Base-by-base conservation (phyloP, 2,113 vertebrate species). In the Macquaria australasica region DNA sequence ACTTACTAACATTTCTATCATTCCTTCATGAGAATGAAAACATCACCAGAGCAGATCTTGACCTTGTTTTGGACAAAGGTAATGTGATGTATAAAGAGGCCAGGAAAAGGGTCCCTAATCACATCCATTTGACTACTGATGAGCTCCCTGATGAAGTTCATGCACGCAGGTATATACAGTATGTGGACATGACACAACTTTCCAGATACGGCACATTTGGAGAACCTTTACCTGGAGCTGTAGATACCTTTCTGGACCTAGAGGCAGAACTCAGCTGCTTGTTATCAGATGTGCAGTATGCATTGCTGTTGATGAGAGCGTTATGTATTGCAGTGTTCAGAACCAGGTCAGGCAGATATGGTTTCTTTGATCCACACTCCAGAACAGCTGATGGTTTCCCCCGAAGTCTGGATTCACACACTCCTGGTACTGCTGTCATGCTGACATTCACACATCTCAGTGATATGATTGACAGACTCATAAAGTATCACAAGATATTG, bases 21-120 rank as follows among this genome's bases (percentile, higher is more conserved):
- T 80, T 80, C 43, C 56, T 72, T 9, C 43, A 72, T 16, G 68
- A 63, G 34, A 63, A 62, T 80, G 67, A 50, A 62, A 51, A 50
- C 1, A 4, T 80, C 28, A 63, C 56, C 34, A 20, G 21, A 34
- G 68, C 43, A 51, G 43, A 71, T 23, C 56, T 53, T 5, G 41
- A 51, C 31, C 41, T 18, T 60, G 77, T 80, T 6, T 80, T 59
- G 45, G 53, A 79, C n/a, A 79, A 59, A 18, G 55, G 55, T 59
- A 45, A 79, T 2, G 4, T 10, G 1, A 70, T 69, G 55, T 77
- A 77, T 23, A 55, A 3, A 53, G 7, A 55, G 1, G 62, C 28
- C 12, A 66, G 28, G 2, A 39, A 53, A 23, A 69, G 15, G 6
- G 5, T 69, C 8, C n/a, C n/a, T 56, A 1, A 41, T 16, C 37